Evolutionary conservation across 2,113 vertebrate species (phyloP).

Genomic region (Sceloporus undulatus): DNA sequence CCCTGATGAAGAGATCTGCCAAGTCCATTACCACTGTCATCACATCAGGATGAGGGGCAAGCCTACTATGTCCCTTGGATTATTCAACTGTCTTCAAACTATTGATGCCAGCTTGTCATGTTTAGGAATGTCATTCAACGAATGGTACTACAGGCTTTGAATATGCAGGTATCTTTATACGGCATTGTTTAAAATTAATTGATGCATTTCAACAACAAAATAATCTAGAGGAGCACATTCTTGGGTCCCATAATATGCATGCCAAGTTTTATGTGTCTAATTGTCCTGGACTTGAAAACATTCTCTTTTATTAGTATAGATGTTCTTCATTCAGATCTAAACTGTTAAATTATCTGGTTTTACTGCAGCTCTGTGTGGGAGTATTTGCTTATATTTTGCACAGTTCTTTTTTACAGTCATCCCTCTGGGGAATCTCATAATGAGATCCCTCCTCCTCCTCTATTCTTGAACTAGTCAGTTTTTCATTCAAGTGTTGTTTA

Average conservation of each 20-base stretch:
- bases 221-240: background rate
- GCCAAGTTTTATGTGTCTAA: background rate
- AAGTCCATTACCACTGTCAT: too few species aligned
- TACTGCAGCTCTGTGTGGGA: constrained; percentile 43
- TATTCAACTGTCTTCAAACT: background rate
- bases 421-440: constrained; percentile 53
- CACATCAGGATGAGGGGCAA: too few species aligned
- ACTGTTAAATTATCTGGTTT: background rate
- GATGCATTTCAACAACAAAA: background rate
- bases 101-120: background rate
- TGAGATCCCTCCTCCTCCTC: constrained; percentile 62
- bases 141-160: background rate
- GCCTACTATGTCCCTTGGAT: background rate
- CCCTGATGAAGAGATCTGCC: background rate
- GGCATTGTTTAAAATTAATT: background rate
- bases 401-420: constrained; percentile 41
- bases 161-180: background rate
- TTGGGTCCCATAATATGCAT: background rate
- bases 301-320: constrained; percentile 19
- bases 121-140: background rate
- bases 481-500: constrained; percentile 63
- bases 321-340: constrained; percentile 17
- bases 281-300: background rate
- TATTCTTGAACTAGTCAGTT: constrained; percentile 58
- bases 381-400: constrained; percentile 46